A percentile compares a stretch with the other conserved stretches of the same genome.
Conservation (phyloP, 2,888 invertebrate species). For the Coenonympha glycerion region DNA sequence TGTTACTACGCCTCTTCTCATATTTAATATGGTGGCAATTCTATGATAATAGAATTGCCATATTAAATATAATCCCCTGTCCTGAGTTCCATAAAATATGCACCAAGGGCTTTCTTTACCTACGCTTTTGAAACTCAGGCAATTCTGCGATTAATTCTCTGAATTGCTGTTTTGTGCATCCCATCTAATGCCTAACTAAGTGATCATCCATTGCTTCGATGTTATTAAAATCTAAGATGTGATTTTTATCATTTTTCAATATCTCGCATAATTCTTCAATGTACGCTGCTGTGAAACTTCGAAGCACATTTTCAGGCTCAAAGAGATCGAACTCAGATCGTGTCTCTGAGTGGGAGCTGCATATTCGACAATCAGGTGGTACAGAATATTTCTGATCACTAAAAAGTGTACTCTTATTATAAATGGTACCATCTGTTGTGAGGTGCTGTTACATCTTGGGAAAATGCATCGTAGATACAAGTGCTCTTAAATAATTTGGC, state of each 20-base stretch:
- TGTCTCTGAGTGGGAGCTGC: slow-evolving; percentile 14
- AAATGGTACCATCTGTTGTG: slow-evolving; percentile 9
- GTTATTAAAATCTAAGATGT: slow-evolving; percentile 20
- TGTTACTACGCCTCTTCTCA: slow-evolving; percentile 15
- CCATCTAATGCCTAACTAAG: slow-evolving; percentile 21
- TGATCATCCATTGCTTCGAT: slow-evolving; percentile 16
- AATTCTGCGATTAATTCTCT: slow-evolving; percentile 11
- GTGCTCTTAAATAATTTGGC: slow-evolving; percentile 1
- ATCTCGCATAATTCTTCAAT: slow-evolving; percentile 24
- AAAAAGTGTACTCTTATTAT: slow-evolving; percentile 13
- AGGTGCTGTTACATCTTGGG: background rate
- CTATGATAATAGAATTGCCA: too few relatives aligned
- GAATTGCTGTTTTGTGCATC: slow-evolving; percentile 24
- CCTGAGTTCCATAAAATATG: slow-evolving; percentile 14
- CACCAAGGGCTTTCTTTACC: slow-evolving; percentile 12
- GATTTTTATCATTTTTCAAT: slow-evolving; percentile 18
- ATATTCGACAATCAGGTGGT: slow-evolving; percentile 21
- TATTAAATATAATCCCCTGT: slow-evolving; percentile 17
- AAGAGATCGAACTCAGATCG: slow-evolving; percentile 13
- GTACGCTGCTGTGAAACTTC: slow-evolving; percentile 16
- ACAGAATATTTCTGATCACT: slow-evolving; percentile 18
- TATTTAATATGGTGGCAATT: slow-evolving; percentile 16
- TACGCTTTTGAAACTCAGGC: background rate
- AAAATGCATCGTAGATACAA: slow-evolving; percentile 8
- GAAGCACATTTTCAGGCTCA: slow-evolving; percentile 1